Percentiles rank a stretch among this genome's conserved stretches.
Conservation (phyloP, 2,113 vertebrate species). For the human region DNA sequence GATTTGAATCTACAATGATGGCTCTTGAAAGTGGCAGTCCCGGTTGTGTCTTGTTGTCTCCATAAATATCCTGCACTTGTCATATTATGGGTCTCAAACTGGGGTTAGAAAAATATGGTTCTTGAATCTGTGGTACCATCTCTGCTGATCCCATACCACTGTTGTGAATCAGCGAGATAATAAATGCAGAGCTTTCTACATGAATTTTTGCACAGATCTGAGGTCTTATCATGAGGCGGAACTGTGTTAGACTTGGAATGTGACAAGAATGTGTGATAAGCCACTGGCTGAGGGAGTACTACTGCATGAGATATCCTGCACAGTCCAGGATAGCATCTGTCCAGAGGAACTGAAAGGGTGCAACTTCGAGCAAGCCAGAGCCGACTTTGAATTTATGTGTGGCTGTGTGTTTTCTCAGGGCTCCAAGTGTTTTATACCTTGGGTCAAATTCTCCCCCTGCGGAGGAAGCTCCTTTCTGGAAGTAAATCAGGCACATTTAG, state of each 20-base stretch:
- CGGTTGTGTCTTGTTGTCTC: background rate
- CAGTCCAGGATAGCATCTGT: background rate
- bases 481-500: conserved; percentile 2
- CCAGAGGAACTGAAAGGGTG: background rate
- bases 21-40: background rate
- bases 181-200: background rate
- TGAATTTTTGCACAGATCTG: background rate
- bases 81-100: background rate
- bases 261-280: conserved; percentile 21
- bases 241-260: background rate
- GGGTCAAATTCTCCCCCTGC: background rate
- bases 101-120: background rate
- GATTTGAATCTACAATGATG: background rate
- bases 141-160: background rate
- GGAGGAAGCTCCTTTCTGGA: conserved; percentile 34
- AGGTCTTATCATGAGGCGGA: background rate
- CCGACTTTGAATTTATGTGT: background rate
- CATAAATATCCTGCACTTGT: background rate
- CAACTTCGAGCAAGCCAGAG: background rate
- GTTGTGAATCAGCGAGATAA: background rate
- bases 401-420: background rate
- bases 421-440: conserved; percentile 1
- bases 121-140: background rate
- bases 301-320: background rate
- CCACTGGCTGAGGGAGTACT: background rate